A percentile compares a stretch with the other conserved stretches of the same genome.
Conservation (phyloP, 2,113 vertebrate genomes). For the Balaenoptera acutorostrata region DNA sequence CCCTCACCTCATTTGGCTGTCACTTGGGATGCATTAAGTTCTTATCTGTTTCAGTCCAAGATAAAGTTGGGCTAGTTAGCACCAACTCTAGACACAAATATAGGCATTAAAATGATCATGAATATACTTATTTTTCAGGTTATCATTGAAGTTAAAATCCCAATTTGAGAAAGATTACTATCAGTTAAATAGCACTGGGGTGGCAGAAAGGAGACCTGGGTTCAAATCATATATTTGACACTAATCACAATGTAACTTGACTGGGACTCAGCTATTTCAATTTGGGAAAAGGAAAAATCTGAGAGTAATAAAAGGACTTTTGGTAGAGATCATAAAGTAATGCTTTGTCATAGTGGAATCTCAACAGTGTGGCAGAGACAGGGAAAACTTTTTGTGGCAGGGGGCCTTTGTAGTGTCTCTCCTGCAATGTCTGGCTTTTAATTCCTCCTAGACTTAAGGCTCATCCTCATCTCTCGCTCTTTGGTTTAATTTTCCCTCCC, state of each 20-base stretch:
- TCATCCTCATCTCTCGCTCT: not conserved
- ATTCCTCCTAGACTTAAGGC: not conserved
- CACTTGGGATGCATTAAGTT: not conserved
- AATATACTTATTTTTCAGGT: not conserved
- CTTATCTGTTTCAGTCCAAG: not conserved
- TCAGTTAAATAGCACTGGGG: not conserved
- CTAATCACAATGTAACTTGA: not conserved
- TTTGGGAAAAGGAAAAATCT: not conserved
- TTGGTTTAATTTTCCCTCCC: not conserved
- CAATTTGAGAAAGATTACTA: not conserved
- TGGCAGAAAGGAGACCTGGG: not conserved
- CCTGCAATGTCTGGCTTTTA: not conserved
- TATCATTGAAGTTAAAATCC: not conserved
- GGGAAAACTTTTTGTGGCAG: not conserved
- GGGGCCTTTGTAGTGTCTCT: not conserved
- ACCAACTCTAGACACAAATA: not conserved
- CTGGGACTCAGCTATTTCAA: not conserved
- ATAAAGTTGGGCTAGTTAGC: not conserved
- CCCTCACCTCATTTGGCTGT: not conserved
- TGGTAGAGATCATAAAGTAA: not conserved
- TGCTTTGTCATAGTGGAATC: not conserved
- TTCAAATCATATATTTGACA: not conserved
- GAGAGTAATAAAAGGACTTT: not conserved
- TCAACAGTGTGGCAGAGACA: not conserved
- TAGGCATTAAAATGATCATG: not conserved